Evolutionary conservation across 2,888 invertebrate species (phyloP).

Genomic region (Cephus pulcher): DNA sequence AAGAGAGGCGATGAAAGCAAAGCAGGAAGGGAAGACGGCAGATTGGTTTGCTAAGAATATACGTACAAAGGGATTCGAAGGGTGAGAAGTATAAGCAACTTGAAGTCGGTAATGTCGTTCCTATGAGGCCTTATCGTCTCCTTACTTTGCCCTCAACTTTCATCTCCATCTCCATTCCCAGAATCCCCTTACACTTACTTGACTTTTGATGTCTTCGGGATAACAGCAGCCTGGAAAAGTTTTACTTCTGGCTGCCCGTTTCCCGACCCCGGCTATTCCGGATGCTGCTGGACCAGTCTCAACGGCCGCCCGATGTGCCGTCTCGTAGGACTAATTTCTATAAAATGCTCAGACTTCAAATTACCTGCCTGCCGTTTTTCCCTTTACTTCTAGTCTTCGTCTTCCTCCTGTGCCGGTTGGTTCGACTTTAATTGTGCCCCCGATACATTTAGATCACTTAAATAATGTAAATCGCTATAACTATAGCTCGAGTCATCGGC

Average conservation of each 20-base stretch:
- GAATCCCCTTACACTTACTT: constrained; percentile 2
- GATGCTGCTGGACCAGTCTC: background rate
- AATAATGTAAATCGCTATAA: too few species aligned
- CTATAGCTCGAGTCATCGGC: too few species aligned
- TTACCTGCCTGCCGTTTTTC: too few species aligned
- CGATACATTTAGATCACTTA: too few species aligned
- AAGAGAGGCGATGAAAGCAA: background rate
- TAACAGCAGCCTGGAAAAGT: background rate
- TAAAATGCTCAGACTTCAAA: background rate
- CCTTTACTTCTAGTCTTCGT: too few species aligned
- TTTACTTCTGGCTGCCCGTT: background rate
- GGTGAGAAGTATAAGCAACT: background rate
- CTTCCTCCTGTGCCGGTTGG: too few species aligned
- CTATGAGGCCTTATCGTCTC: constrained; percentile 30
- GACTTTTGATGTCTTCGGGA: constrained; percentile 8
- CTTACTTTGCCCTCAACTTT: constrained; percentile 23
- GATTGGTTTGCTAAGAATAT: too few species aligned
- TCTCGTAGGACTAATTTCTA: constrained; percentile 1
- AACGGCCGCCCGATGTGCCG: background rate
- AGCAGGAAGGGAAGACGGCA: background rate
- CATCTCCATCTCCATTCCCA: constrained; percentile 17
- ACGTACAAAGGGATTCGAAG: too few species aligned
- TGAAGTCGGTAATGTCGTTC: constrained; percentile 20
- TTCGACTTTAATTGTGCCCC: too few species aligned
- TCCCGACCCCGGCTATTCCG: background rate